Percentiles rank a stretch among this genome's conserved stretches.
phyloP scores from a whole-genome alignment of 2,797 vertebrate species.

The Enteromius fasciolatus region DNA sequence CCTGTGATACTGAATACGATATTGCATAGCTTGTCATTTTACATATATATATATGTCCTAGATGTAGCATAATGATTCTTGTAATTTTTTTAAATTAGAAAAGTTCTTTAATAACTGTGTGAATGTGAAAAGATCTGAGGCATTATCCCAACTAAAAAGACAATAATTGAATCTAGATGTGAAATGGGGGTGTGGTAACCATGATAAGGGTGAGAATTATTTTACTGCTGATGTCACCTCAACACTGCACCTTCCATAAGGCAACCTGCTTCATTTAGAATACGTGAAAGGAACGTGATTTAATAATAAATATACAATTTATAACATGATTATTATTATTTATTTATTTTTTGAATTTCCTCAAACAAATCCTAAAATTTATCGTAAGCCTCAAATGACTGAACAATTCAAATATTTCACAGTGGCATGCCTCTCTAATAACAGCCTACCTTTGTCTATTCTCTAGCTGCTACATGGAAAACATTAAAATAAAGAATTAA shows the following conservation, averaged over 20 bases:
- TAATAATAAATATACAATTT: background rate
- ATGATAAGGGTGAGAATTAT: no score
- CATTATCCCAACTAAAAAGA: background rate
- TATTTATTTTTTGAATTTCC: background rate
- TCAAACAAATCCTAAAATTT: background rate
- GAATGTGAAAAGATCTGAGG: background rate
- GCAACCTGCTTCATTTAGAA: background rate
- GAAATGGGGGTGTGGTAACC: background rate
- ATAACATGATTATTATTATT: no score
- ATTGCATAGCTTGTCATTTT: no score
- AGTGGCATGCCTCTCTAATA: conserved; percentile 62
- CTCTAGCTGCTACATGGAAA: conserved; percentile 64
- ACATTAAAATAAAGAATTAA: conserved; percentile 72
- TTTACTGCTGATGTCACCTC: background rate
- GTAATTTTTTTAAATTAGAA: background rate
- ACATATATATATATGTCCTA: background rate
- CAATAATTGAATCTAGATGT: background rate
- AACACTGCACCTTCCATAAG: background rate
- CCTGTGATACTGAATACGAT: no score
- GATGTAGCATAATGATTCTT: background rate
- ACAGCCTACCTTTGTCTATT: conserved; percentile 62
- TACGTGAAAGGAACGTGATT: background rate
- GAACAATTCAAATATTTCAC: conserved; percentile 26
- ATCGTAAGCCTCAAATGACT: background rate
- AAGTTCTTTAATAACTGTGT: background rate